Percentiles rank a stretch among this genome's conserved stretches.
Evolutionary conservation across 2,113 vertebrate genomes (phyloP).

Genomic region (Herpetotheres cachinnans): DNA sequence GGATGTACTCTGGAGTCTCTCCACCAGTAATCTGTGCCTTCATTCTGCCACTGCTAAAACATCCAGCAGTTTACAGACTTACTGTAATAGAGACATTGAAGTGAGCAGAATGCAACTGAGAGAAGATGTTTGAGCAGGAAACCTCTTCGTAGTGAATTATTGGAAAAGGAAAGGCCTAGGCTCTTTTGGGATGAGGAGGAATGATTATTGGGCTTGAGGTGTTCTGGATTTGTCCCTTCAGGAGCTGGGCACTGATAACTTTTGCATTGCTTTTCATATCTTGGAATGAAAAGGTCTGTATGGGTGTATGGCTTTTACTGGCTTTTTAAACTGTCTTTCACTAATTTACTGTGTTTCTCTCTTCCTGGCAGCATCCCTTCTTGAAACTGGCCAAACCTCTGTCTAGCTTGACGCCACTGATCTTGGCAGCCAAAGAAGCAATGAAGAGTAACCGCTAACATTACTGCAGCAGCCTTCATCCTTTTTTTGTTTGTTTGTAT

Average conservation of each 20-base stretch:
- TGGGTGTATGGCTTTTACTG: not conserved
- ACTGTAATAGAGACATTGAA: not conserved
- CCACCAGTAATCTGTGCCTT: not conserved
- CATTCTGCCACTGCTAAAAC: not conserved
- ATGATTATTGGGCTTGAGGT: not conserved
- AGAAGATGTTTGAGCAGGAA: not conserved
- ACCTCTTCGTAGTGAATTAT: not conserved
- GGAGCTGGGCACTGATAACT: not conserved
- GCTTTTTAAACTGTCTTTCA: not conserved
- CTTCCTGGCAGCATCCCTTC: conserved; percentile 88
- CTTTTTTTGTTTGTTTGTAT: conserved; percentile 59
- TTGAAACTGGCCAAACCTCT: conserved; percentile 98
- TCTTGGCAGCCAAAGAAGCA: conserved; percentile 97
- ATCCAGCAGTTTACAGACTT: not conserved
- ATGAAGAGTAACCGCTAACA: conserved; percentile 97
- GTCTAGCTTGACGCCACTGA: conserved; percentile 96
- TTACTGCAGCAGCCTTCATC: conserved; percentile 21
- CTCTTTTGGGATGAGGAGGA: not conserved
- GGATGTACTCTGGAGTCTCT: not conserved
- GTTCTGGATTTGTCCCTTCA: not conserved
- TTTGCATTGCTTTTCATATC: not conserved
- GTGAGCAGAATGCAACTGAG: not conserved
- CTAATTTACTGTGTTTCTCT: not conserved
- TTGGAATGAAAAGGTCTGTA: not conserved
- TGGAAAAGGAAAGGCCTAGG: not conserved